Conservation (phyloP, 30 jellyfish, hydroid and myxozoan genomes). For the Rhopilema esculentum region DNA sequence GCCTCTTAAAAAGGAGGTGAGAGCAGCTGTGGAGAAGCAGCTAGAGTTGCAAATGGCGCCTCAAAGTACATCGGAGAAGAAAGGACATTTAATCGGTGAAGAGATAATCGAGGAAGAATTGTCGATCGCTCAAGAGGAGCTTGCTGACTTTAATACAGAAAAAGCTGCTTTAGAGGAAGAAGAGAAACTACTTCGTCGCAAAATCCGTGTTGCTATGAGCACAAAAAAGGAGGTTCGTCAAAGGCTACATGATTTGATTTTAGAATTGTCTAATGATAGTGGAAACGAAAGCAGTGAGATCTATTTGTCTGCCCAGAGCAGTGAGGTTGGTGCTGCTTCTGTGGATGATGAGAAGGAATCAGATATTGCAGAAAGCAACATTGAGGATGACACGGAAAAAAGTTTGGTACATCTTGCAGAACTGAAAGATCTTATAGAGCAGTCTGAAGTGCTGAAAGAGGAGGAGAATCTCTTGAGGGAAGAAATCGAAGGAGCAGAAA, state of each 20-base stretch:
- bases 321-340: slow-evolving; percentile 3
- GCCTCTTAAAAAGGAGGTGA: slow-evolving; percentile 94
- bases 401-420: slow-evolving; percentile 8
- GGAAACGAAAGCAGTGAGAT: slow-evolving; percentile 50
- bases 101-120: slow-evolving; percentile 56
- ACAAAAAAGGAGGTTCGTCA: slow-evolving; percentile 71
- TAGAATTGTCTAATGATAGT: slow-evolving; percentile 69
- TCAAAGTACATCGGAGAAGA: slow-evolving; percentile 9
- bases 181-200: slow-evolving; percentile 66
- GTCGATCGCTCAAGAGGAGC: slow-evolving; percentile 76
- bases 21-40: slow-evolving; percentile 85
- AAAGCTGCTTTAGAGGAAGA: slow-evolving; percentile 79
- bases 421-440: slow-evolving; percentile 46
- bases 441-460: slow-evolving; percentile 65
- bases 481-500: slow-evolving; percentile 78
- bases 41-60: slow-evolving; percentile 53
- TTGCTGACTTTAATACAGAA: slow-evolving; percentile 77
- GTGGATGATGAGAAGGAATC: background rate
- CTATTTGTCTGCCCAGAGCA: slow-evolving; percentile 15
- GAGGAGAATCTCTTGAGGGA: slow-evolving; percentile 73
- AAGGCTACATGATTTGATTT: slow-evolving; percentile 75
- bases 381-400: slow-evolving; percentile 2
- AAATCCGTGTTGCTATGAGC: slow-evolving; percentile 46
- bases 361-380: background rate
- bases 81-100: slow-evolving; percentile 7